A percentile compares a stretch with the other conserved stretches of the same genome.
phyloP scores from a whole-genome alignment of 1,140 invertebrate species.

The Halesus radiatus region DNA sequence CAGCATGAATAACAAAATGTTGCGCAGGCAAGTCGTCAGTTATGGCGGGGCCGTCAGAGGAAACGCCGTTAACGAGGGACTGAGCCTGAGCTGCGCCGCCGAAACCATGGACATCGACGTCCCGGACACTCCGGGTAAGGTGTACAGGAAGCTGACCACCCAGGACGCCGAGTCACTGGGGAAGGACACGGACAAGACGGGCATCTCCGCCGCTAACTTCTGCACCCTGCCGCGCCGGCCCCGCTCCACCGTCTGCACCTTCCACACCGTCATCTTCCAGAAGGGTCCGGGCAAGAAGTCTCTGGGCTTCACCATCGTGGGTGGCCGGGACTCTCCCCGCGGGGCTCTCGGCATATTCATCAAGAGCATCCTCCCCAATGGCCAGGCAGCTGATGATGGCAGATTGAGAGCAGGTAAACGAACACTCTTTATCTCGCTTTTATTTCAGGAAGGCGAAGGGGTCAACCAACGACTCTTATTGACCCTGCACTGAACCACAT shows the following conservation, averaged over 20 bases:
- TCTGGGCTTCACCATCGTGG: conserved; percentile 92
- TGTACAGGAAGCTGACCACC: conserved; percentile 58
- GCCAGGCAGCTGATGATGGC: conserved; percentile 89
- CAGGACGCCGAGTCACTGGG: conserved; percentile 58
- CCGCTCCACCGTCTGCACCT: conserved; percentile 76
- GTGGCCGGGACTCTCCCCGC: conserved; percentile 89
- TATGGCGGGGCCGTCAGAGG: conserved; percentile 67
- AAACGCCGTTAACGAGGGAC: conserved; percentile 49
- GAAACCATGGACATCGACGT: conserved; percentile 66
- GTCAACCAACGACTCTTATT: no score
- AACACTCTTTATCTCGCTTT: no score
- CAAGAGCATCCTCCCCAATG: conserved; percentile 89
- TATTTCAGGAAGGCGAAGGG: no score
- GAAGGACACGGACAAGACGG: conserved; percentile 60
- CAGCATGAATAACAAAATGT: conserved; percentile 73
- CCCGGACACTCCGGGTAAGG: conserved; percentile 61
- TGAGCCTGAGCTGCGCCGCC: conserved; percentile 63
- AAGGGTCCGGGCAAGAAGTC: conserved; percentile 89
- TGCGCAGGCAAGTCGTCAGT: conserved; percentile 70
- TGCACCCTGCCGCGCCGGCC: conserved; percentile 80
- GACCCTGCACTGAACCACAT: no score
- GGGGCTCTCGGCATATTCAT: conserved; percentile 92
- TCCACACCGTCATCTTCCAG: conserved; percentile 83
- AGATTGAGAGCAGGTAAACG: conserved; percentile 83
- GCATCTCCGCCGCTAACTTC: conserved; percentile 75